Evolutionary conservation across 2,113 vertebrate genomes (phyloP).

Genomic region (Neolamprologus toae): DNA sequence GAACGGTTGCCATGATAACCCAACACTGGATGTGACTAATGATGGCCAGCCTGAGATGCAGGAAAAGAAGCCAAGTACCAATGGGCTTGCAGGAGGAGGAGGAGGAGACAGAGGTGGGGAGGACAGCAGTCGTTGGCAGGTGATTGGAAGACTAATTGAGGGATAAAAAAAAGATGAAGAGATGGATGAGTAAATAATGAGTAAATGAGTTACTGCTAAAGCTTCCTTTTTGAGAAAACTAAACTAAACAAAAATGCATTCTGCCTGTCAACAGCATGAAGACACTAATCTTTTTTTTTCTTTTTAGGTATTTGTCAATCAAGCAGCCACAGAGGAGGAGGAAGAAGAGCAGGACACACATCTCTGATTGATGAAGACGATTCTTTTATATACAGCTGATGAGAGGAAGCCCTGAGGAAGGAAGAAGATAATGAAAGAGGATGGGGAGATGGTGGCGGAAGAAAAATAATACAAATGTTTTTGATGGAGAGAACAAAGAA

Average conservation of each 20-base stretch:
- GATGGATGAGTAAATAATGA: not conserved
- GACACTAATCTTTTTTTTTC: not conserved
- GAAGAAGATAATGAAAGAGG: not conserved
- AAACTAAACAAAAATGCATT: not conserved
- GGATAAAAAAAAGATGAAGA: not conserved
- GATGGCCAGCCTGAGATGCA: constrained; percentile 88
- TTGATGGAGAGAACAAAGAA: not conserved
- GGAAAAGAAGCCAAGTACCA: constrained; percentile 87
- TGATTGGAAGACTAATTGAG: constrained; percentile 23
- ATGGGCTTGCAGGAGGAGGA: constrained; percentile 77
- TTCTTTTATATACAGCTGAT: not conserved
- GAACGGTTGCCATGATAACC: constrained; percentile 98
- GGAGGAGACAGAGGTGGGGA: constrained; percentile 60
- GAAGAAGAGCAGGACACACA: constrained; percentile 94
- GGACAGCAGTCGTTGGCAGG: constrained; percentile 77
- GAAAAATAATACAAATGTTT: not conserved
- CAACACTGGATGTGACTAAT: constrained; percentile 90
- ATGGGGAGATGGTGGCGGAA: not conserved
- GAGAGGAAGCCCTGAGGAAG: not conserved
- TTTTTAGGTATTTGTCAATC: constrained; percentile 81
- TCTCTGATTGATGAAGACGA: constrained; percentile 72
- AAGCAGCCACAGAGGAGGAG: constrained; percentile 81
- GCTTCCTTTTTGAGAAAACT: not conserved
- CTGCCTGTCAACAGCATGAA: not conserved
- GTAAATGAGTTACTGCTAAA: not conserved